These are phyloP conservation scores for Aplocera efformata DNA, from an alignment of 2,888 invertebrate species.

Conservation along the genomic window DNA sequence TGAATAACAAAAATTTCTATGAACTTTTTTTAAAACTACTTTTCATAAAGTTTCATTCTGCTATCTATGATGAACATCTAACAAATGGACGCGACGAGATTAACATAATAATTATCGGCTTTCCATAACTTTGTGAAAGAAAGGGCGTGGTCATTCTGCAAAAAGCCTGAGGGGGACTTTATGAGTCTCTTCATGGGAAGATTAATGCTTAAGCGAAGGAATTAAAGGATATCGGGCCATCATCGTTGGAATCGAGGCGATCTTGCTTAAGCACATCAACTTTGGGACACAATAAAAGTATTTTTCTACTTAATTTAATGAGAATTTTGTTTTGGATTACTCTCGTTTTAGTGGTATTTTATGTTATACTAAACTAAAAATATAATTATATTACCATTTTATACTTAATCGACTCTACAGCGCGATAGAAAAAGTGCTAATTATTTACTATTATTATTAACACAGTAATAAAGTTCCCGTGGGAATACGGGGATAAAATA, in stretches of 20 bases:
- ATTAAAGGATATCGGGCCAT: constrained; percentile 45
- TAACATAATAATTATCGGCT: constrained; percentile 49
- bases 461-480: too few species aligned
- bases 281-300: not conserved
- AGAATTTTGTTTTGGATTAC: not conserved
- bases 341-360: too few species aligned
- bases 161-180: constrained; percentile 41
- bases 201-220: constrained; percentile 53
- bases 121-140: constrained; percentile 44
- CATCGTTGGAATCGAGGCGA: constrained; percentile 13
- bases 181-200: constrained; percentile 46
- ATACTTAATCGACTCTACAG: too few species aligned
- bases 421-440: too few species aligned
- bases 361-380: too few species aligned
- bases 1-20: not conserved
- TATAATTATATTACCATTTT: too few species aligned
- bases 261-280: not conserved
- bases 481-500: too few species aligned
- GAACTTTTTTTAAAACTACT: not conserved
- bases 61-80: constrained; percentile 32
- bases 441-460: too few species aligned
- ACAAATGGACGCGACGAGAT: constrained; percentile 34
- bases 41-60: constrained; percentile 8
- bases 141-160: constrained; percentile 32
- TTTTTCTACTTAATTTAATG: not conserved